Conservation (phyloP, 2,797 vertebrate species). For the Falco peregrinus region DNA sequence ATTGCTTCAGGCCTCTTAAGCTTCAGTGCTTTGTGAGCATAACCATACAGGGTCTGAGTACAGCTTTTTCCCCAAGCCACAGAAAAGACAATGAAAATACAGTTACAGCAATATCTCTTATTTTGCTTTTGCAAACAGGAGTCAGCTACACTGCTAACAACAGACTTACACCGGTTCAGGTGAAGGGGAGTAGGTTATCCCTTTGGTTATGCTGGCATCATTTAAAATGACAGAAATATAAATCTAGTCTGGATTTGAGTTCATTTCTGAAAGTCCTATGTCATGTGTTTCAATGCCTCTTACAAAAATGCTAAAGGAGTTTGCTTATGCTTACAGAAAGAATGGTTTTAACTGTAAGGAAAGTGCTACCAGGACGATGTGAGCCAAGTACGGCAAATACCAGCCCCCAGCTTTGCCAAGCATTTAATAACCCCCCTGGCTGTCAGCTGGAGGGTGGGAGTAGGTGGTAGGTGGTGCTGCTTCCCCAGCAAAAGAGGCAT, state of each 20-base stretch:
- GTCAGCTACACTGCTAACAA: background rate
- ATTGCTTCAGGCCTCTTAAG: background rate
- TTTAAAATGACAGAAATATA: fast-evolving
- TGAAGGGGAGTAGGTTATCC: background rate
- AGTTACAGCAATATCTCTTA: background rate
- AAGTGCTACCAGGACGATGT: background rate
- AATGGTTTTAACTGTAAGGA: background rate
- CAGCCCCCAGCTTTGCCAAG: constrained; percentile 12
- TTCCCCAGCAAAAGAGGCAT: constrained; percentile 2
- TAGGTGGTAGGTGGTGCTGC: constrained; percentile 45
- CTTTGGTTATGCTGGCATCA: fast-evolving
- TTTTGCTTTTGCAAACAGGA: background rate
- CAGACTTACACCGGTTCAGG: background rate
- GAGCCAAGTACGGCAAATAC: constrained; percentile 23
- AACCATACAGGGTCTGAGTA: fast-evolving
- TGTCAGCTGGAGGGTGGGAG: constrained; percentile 26
- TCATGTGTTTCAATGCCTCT: fast-evolving
- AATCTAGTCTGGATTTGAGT: background rate
- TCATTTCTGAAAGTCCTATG: background rate
- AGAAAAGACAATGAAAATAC: background rate
- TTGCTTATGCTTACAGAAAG: background rate
- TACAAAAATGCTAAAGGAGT: fast-evolving
- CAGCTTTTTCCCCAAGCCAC: background rate
- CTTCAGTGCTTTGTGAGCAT: background rate
- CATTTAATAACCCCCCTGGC: background rate